Percentiles rank a stretch among this genome's conserved stretches.
phyloP scores from a whole-genome alignment of 2,888 invertebrate species.

The Scaptomyza flava region DNA sequence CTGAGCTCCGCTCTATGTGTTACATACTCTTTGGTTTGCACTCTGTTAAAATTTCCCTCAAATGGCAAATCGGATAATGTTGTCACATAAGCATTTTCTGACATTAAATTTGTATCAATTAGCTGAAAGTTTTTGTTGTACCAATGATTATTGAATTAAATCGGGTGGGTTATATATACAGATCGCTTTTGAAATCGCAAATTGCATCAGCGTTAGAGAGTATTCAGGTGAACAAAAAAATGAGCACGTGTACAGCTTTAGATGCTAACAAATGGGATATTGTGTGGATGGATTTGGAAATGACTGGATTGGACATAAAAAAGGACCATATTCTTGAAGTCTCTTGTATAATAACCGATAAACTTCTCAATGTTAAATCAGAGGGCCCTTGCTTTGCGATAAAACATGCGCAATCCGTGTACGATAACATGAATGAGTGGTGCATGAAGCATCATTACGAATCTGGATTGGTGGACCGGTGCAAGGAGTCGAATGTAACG shows the following conservation, averaged over 20 bases:
- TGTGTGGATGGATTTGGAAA: slow-evolving; percentile 93
- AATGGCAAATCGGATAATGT: neutral
- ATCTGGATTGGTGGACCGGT: slow-evolving; percentile 91
- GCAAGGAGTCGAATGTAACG: slow-evolving; percentile 88
- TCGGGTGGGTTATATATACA: slow-evolving; percentile 8
- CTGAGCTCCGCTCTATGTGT: no score
- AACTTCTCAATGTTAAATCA: slow-evolving; percentile 90
- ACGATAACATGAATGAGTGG: slow-evolving; percentile 94
- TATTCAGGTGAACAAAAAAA: slow-evolving; percentile 23
- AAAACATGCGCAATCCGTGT: slow-evolving; percentile 89
- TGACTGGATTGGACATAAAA: slow-evolving; percentile 94
- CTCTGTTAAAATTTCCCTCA: slow-evolving; percentile 19
- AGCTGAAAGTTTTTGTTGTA: neutral
- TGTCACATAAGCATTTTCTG: no score
- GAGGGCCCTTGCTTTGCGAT: slow-evolving; percentile 91
- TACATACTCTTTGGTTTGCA: no score
- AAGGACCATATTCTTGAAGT: slow-evolving; percentile 94
- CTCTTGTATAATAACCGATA: slow-evolving; percentile 94
- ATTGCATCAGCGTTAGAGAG: neutral
- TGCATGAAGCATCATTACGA: slow-evolving; percentile 92
- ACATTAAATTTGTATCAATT: neutral
- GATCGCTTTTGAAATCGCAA: neutral
- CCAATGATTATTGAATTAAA: slow-evolving; percentile 43
- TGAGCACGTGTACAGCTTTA: slow-evolving; percentile 35
- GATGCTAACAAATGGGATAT: slow-evolving; percentile 79